phyloP scores from a whole-genome alignment of 2,113 vertebrate species.

The crab-eating macaque (Macaca fascicularis) region T2T-MFA8v1.1 NC_088390.1:69173001-69173500 shows the following conservation, averaged over 20 bases:
- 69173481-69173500: not conserved
- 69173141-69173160: no score
- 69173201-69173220: not conserved
- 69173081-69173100: no score
- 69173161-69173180: rapidly evolving
- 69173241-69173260: no score
- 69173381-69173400: not conserved
- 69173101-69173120: no score
- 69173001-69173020: no score
- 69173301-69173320: not conserved
- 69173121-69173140: no score
- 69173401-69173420: not conserved
- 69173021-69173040: no score
- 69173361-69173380: not conserved
- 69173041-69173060: no score
- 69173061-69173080: no score
- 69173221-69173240: not conserved
- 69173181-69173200: not conserved
- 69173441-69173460: not conserved
- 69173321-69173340: not conserved
- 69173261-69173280: not conserved
- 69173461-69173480: not conserved
- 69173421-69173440: not conserved
- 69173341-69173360: not conserved
- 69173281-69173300: not conserved